Evolutionary conservation across 2,888 invertebrate genomes (phyloP), one percentile per base, ranked within the genome.

Genomic region (Spisula subtruncata): DNA sequence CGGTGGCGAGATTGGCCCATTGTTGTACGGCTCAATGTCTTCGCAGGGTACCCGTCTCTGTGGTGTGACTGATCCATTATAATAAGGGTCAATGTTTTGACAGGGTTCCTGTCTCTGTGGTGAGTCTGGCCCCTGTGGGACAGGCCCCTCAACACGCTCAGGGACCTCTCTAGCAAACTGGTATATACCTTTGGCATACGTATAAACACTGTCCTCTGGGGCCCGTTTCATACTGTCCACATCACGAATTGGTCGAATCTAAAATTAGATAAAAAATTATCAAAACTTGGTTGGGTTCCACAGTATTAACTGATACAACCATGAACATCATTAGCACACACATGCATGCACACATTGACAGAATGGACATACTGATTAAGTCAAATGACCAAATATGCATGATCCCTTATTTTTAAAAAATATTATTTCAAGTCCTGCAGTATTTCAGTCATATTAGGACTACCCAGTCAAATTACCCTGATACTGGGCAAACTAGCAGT

Each of bases 121-220:
- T 66, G 25, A 66, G 60, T 10, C 60, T 25, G 25, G 16, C 46
- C 35, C 79, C 16, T 35, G 16, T 4, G 20, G 2, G 29, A 35
- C 8, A 46, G 25, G 25, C 14, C 48, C 25, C 8, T 81, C 14
- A 16, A 2, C 81, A 32, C 20, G 25, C 41, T 85, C 85, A 14
- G 79, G 85, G 16, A 85, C 46, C 0, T 85, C 80, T 56, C 56
- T 85, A 8, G 85, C 85, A 80, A 85, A 80, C 20, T 51, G 54
- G 16, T 85, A 85, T 14, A 51, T 48, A 1, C 32, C 51, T 29
- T 51, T 75, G 6, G 85, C 85, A n/a, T 85, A 80, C 12, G 85
- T 79, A 35, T 80, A 85, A 6, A 46, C 46, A 0, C 71, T 51
- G 32, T 54, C 56, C 16, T 32, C 51, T 10, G 54, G 10, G 6